Percentiles rank a stretch among this genome's conserved stretches.
phyloP scores from a whole-genome alignment of 2,888 invertebrate genomes.

The Apamea crenata region DNA sequence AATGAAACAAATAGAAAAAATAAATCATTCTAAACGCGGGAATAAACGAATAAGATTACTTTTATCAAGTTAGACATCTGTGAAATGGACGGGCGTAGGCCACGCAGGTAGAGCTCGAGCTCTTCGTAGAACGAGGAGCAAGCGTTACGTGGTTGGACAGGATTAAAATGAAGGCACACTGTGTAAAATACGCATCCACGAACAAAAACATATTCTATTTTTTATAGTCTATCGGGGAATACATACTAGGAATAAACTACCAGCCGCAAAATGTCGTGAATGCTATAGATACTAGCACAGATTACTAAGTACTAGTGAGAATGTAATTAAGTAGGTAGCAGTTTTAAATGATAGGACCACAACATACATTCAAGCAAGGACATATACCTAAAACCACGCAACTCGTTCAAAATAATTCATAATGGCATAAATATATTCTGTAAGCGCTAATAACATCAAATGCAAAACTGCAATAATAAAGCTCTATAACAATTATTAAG shows the following conservation, averaged over 20 bases:
- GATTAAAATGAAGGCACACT: constrained; percentile 5
- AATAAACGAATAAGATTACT: constrained; percentile 23
- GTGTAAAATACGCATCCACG: not conserved
- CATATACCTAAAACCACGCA: not conserved
- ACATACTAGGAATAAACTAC: constrained; percentile 3
- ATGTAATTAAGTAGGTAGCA: not conserved
- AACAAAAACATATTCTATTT: not conserved
- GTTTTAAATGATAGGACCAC: not conserved
- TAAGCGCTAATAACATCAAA: not conserved
- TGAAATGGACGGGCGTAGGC: constrained; percentile 24
- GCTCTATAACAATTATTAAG: not conserved
- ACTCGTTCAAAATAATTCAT: not conserved
- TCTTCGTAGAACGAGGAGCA: constrained; percentile 25
- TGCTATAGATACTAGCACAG: not conserved
- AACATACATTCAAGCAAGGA: not conserved
- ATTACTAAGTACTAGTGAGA: too few relatives aligned
- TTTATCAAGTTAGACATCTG: constrained; percentile 43
- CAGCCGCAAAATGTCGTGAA: not conserved
- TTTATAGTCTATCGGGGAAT: not conserved
- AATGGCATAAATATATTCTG: not conserved
- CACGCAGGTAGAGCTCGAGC: constrained; percentile 41
- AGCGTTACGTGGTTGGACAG: not conserved
- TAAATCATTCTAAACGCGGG: not conserved
- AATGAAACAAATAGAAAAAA: constrained; percentile 10
- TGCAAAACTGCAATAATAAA: not conserved